These are phyloP conservation scores for Tiaroga cobitis DNA, from an alignment of 2,797 vertebrate species.

Conservation along the genomic window DNA sequence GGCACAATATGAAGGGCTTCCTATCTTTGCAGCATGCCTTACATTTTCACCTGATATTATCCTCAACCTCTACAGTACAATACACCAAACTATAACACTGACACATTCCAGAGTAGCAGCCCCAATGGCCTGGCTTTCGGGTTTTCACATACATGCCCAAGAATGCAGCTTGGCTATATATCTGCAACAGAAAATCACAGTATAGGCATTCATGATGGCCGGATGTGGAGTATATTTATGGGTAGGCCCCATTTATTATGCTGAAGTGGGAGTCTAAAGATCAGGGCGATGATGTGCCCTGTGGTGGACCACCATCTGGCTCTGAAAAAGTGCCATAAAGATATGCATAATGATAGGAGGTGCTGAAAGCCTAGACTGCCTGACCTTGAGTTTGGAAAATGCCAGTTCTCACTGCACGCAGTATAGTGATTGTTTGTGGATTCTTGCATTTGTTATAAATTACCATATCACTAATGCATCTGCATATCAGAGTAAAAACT, in stretches of 20 bases:
- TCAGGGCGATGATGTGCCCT: slow-evolving; percentile 40
- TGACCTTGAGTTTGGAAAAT: slow-evolving; percentile 33
- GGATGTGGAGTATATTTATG: slow-evolving; percentile 71
- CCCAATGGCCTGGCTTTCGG: slow-evolving; percentile 62
- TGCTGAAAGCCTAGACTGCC: slow-evolving; percentile 25
- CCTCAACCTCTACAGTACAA: slow-evolving; percentile 64
- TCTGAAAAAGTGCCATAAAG: slow-evolving; percentile 32
- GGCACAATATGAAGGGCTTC: slow-evolving; percentile 71
- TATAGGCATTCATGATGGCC: slow-evolving; percentile 71
- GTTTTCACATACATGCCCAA: slow-evolving; percentile 70
- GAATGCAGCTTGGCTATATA: slow-evolving; percentile 40
- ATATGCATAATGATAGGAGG: slow-evolving; percentile 24
- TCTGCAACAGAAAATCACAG: slow-evolving; percentile 61
- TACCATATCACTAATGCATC: not conserved
- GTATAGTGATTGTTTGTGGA: not conserved
- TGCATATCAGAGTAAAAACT: not conserved
- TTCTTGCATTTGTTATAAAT: not conserved
- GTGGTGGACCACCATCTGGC: slow-evolving; percentile 29
- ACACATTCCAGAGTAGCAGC: slow-evolving; percentile 75
- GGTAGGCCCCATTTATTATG: slow-evolving; percentile 60
- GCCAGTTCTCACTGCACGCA: not conserved
- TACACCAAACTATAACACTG: slow-evolving; percentile 60
- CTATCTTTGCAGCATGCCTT: slow-evolving; percentile 76
- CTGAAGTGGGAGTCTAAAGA: slow-evolving; percentile 62
- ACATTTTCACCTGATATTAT: slow-evolving; percentile 76